Evolutionary conservation across 2,888 invertebrate genomes (phyloP).

Genomic region (Keiferia lycopersicella): DNA sequence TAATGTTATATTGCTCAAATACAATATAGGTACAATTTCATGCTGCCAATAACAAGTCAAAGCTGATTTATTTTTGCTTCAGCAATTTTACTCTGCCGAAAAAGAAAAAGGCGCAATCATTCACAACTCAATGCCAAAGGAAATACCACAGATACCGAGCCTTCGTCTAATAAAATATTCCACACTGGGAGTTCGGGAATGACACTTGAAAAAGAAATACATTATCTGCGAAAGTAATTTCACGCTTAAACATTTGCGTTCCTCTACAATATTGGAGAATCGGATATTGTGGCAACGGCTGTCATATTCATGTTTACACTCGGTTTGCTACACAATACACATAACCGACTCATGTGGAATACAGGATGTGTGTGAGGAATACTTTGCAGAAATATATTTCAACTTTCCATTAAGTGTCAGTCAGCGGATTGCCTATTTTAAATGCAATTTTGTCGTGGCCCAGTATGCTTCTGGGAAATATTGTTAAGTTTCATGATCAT

Average conservation of each 20-base stretch:
- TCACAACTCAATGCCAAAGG: not conserved
- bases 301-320: not conserved
- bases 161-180: not conserved
- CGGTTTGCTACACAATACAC: not conserved
- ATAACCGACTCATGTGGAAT: not conserved
- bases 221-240: slow-evolving; percentile 1
- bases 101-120: not conserved
- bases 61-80: slow-evolving; percentile 8
- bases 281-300: not conserved
- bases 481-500: too few relatives aligned
- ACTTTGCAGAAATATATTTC: too few relatives aligned
- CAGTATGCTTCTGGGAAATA: too few relatives aligned
- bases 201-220: slow-evolving; percentile 2
- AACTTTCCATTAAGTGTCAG: too few relatives aligned
- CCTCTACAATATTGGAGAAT: not conserved
- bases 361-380: not conserved
- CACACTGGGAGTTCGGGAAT: not conserved
- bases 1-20: too few relatives aligned
- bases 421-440: too few relatives aligned
- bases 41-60: not conserved
- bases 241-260: not conserved
- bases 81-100: not conserved
- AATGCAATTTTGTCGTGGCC: too few relatives aligned
- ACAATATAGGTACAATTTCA: slow-evolving; percentile 4
- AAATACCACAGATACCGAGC: not conserved